Evolutionary conservation across 1,140 invertebrate genomes (phyloP).

Genomic region (Acromyrmex echinatior): DNA sequence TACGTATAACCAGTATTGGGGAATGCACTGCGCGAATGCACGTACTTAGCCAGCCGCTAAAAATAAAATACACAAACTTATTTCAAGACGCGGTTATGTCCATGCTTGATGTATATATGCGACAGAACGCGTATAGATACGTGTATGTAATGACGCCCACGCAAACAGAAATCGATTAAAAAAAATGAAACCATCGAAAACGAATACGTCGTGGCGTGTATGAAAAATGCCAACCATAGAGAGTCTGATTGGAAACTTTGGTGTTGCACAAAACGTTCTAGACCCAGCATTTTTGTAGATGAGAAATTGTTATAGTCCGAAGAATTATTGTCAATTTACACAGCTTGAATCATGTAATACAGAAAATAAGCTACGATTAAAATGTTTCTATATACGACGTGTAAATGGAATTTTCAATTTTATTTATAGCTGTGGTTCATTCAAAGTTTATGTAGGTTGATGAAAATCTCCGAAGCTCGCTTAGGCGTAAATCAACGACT

Average conservation of each 20-base stretch:
- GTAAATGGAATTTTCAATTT: slow-evolving; percentile 17
- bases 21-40: slow-evolving; percentile 31
- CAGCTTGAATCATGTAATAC: slow-evolving; percentile 6
- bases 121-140: slow-evolving; percentile 68
- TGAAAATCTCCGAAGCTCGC: slow-evolving; percentile 3
- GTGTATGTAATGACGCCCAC: slow-evolving; percentile 47
- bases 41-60: slow-evolving; percentile 53
- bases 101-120: slow-evolving; percentile 18
- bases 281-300: slow-evolving; percentile 19
- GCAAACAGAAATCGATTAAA: slow-evolving; percentile 3
- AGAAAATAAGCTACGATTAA: slow-evolving; percentile 19
- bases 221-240: slow-evolving; percentile 41
- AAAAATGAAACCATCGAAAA: slow-evolving; percentile 5
- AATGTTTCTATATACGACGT: not conserved
- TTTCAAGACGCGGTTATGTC: slow-evolving; percentile 72
- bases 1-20: slow-evolving; percentile 10
- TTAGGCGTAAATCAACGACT: slow-evolving; percentile 1
- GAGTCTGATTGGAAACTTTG: slow-evolving; percentile 34
- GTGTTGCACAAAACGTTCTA: slow-evolving; percentile 17
- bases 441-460: slow-evolving; percentile 1
- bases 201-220: slow-evolving; percentile 27
- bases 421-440: slow-evolving; percentile 12
- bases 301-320: slow-evolving; percentile 14
- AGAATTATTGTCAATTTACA: slow-evolving; percentile 18
- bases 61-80: slow-evolving; percentile 78